Conservation (phyloP, 35 echinoderm and acorn worm genomes). For the Lytechinus variegatus region DNA sequence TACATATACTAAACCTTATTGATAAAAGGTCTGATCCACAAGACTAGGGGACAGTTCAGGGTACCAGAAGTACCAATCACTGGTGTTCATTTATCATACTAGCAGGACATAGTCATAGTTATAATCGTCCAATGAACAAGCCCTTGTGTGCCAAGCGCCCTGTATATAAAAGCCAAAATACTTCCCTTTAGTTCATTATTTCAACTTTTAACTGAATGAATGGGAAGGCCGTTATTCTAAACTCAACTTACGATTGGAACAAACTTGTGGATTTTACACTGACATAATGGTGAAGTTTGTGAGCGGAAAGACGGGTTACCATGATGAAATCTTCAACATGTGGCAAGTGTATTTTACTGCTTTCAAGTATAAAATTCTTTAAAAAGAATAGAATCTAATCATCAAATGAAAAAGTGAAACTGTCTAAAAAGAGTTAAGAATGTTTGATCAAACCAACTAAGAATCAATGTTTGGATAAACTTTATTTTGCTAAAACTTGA, state of each 20-base stretch:
- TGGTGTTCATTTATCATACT: background rate
- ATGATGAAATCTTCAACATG: conserved; percentile 16
- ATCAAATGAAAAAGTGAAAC: no score
- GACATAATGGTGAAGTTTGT: conserved; percentile 23
- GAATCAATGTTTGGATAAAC: no score
- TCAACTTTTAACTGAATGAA: background rate
- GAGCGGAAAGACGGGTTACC: background rate
- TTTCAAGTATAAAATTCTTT: no score
- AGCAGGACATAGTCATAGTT: background rate
- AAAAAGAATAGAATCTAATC: no score
- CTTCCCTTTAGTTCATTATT: background rate
- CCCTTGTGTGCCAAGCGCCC: background rate
- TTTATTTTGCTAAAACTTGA: no score
- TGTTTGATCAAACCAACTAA: no score
- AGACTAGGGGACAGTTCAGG: background rate
- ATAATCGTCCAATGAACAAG: background rate
- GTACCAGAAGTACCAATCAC: background rate
- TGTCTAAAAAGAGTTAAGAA: no score
- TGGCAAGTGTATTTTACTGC: conserved; percentile 9
- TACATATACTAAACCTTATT: background rate
- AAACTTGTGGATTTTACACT: background rate
- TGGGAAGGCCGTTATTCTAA: background rate
- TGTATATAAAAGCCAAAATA: background rate
- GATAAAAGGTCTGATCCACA: background rate
- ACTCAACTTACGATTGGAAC: background rate